These are phyloP conservation scores for Microtus montanus DNA, from an alignment of 2,113 vertebrate genomes.

Conservation along the genomic window DNA sequence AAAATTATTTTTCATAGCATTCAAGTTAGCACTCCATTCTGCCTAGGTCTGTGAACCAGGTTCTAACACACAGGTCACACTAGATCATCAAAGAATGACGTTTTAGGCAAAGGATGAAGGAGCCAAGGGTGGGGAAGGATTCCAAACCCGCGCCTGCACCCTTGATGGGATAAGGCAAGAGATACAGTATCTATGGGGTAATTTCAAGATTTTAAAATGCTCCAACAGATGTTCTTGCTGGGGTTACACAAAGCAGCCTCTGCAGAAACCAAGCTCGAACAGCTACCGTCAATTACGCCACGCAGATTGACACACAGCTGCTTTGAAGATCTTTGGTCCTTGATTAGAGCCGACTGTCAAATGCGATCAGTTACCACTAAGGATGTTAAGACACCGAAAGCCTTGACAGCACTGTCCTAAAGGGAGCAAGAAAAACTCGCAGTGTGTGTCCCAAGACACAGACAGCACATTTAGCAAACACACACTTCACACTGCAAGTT, in stretches of 20 bases:
- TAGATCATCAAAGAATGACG: neutral
- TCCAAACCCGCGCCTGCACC: neutral
- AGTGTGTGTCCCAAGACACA: neutral
- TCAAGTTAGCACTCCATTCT: neutral
- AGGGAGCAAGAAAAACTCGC: neutral
- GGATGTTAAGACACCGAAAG: conserved; percentile 48
- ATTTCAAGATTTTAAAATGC: conserved; percentile 68
- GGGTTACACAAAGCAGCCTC: conserved; percentile 62
- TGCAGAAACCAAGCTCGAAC: conserved; percentile 57
- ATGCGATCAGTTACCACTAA: conserved; percentile 59
- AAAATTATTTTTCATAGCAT: conserved; percentile 18
- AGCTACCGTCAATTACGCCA: conserved; percentile 54
- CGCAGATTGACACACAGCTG: conserved; percentile 56
- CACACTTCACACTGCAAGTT: neutral
- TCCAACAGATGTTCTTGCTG: conserved; percentile 63
- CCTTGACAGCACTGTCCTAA: neutral
- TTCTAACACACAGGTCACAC: conserved; percentile 3
- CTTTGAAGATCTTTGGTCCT: conserved; percentile 36
- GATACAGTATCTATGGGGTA: conserved; percentile 56
- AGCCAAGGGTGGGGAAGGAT: neutral
- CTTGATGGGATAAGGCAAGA: conserved; percentile 45
- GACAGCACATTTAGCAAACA: neutral
- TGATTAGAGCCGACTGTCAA: conserved; percentile 57
- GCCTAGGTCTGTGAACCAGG: neutral
- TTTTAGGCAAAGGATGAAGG: neutral